A percentile compares a stretch with the other conserved stretches of the same genome.
phyloP scores from a whole-genome alignment of 2,797 vertebrate genomes.

The Gadopsis marmoratus region DNA sequence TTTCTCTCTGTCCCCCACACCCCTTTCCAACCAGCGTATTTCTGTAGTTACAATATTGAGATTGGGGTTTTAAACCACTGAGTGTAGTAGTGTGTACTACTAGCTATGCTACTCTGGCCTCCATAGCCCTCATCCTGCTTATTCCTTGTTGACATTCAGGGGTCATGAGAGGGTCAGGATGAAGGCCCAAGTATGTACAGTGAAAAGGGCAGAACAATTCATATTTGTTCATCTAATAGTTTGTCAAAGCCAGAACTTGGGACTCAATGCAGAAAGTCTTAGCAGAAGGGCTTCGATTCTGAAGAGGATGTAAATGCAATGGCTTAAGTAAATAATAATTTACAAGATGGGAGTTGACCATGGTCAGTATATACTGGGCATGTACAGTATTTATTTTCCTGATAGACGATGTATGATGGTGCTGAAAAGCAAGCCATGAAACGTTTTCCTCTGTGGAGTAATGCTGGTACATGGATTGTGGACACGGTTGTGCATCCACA shows the following conservation, averaged over 20 bases:
- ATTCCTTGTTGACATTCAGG: constrained; percentile 38
- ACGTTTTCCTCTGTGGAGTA: background rate
- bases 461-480: background rate
- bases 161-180: constrained; percentile 11
- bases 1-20: constrained; percentile 31
- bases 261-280: background rate
- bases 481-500: constrained; percentile 7
- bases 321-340: background rate
- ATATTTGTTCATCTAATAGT: constrained; percentile 18
- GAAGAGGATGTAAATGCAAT: background rate
- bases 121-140: constrained; percentile 26
- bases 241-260: background rate
- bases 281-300: background rate
- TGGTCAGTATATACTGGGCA: background rate
- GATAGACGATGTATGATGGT: background rate
- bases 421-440: background rate
- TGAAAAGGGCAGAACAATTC: constrained; percentile 7
- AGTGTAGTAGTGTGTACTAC: constrained; percentile 26
- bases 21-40: constrained; percentile 28
- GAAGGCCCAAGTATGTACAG: constrained; percentile 14
- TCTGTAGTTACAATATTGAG: constrained; percentile 61
- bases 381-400: background rate
- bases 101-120: constrained; percentile 39
- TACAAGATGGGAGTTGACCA: background rate
- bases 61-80: constrained; percentile 56